Percentiles rank a stretch among this genome's conserved stretches.
Conservation (phyloP, 2,113 vertebrate genomes). For the Bubalus kerabau region DNA sequence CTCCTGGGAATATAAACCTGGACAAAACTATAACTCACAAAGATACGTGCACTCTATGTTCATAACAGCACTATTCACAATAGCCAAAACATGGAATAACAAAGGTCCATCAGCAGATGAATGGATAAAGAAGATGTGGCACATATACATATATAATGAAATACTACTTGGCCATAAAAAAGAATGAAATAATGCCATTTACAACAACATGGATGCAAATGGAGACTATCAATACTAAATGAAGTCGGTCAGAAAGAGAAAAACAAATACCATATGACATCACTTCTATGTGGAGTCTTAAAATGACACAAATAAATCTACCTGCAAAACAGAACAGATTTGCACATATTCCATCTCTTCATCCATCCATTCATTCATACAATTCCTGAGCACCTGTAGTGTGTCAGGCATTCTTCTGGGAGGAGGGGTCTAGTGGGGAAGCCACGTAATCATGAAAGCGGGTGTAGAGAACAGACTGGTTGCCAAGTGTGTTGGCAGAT, state of each 20-base stretch:
- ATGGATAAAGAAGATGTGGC: not conserved
- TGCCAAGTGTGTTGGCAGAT: not conserved
- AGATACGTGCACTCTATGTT: not conserved
- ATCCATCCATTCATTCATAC: not conserved
- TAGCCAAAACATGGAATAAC: not conserved
- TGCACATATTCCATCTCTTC: not conserved
- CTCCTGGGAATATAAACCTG: not conserved
- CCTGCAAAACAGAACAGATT: not conserved
- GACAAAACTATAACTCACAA: not conserved
- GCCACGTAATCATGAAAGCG: rapidly evolving
- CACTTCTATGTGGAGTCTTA: not conserved
- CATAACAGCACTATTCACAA: not conserved
- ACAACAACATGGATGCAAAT: not conserved
- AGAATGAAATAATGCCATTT: not conserved
- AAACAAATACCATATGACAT: not conserved
- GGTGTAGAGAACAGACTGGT: not conserved
- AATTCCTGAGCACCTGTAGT: not conserved
- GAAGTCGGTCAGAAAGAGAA: not conserved
- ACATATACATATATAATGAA: not conserved
- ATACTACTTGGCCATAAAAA: not conserved
- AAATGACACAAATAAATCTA: not conserved
- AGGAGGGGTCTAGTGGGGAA: not conserved
- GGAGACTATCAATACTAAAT: not conserved
- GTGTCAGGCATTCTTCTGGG: not conserved
- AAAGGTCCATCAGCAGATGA: not conserved